These are phyloP conservation scores for Ctenicera cuprea DNA, from an alignment of 2,888 invertebrate genomes.

Conservation along the genomic window DNA sequence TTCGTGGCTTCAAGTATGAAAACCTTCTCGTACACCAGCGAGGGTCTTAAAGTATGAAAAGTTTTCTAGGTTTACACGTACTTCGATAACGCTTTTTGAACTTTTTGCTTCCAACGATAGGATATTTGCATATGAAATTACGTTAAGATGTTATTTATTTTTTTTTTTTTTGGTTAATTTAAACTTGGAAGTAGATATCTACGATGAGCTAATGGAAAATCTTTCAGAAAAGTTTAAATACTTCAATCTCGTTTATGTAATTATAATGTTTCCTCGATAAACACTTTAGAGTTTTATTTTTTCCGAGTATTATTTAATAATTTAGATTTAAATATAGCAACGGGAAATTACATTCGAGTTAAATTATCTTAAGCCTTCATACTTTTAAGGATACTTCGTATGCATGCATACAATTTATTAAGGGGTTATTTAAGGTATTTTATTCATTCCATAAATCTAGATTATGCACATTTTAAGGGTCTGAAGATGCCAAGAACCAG, in stretches of 20 bases:
- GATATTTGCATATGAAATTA: conserved; percentile 3
- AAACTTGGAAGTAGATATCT: no score
- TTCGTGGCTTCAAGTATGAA: conserved; percentile 28
- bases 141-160: background rate
- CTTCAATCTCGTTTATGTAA: background rate
- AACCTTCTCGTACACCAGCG: conserved; percentile 31
- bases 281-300: background rate
- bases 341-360: background rate
- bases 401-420: no score
- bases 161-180: background rate
- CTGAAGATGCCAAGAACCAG: no score
- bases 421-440: no score
- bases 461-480: no score
- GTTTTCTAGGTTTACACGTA: conserved; percentile 24
- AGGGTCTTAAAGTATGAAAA: conserved; percentile 41
- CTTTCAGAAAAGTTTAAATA: background rate
- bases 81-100: conserved; percentile 19
- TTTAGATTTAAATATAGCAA: background rate
- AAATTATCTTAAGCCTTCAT: background rate
- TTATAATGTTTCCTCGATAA: conserved; percentile 4
- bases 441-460: no score
- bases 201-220: background rate
- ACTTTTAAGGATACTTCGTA: no score
- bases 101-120: background rate
- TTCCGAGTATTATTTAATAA: background rate